Evolutionary conservation across 2,888 invertebrate species (phyloP).

Genomic region (Cataglyphis rosenhaueri): DNA sequence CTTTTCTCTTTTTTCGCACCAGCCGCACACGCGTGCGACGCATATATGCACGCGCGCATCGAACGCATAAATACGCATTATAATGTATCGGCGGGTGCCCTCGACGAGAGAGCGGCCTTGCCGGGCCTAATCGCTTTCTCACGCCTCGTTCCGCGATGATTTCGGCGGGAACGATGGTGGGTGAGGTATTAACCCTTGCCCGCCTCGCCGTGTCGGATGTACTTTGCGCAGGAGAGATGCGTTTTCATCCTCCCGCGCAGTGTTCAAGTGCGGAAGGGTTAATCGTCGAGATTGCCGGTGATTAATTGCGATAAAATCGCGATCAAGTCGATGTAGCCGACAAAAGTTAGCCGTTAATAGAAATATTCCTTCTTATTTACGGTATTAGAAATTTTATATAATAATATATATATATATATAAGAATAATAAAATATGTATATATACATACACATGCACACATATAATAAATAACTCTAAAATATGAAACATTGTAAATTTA

Average conservation of each 20-base stretch:
- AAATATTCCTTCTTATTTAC: slow-evolving; percentile 25
- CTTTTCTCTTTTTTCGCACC: slow-evolving; percentile 31
- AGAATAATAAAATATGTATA: too few relatives aligned
- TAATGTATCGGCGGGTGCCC: slow-evolving; percentile 48
- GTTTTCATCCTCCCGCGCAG: slow-evolving; percentile 39
- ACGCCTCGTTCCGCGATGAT: slow-evolving; percentile 73
- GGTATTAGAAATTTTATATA: neutral
- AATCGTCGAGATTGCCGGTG: slow-evolving; percentile 48
- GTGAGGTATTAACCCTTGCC: slow-evolving; percentile 48
- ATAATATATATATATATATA: neutral
- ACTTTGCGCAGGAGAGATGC: slow-evolving; percentile 29
- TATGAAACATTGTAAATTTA: neutral
- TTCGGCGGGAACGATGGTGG: slow-evolving; percentile 36
- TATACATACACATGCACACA: too few relatives aligned
- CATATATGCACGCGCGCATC: slow-evolving; percentile 16
- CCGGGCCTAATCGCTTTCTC: slow-evolving; percentile 73
- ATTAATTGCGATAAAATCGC: slow-evolving; percentile 46
- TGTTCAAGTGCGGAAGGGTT: slow-evolving; percentile 44
- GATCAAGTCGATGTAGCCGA: slow-evolving; percentile 18
- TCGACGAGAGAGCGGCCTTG: slow-evolving; percentile 45
- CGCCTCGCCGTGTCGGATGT: slow-evolving; percentile 13
- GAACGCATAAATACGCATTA: slow-evolving; percentile 65
- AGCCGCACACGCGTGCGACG: slow-evolving; percentile 45
- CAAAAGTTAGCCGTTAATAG: slow-evolving; percentile 32
- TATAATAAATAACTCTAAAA: neutral